phyloP scores from a whole-genome alignment of 2,113 vertebrate species.

The Hypocryptadius cinnamomeus region DNA sequence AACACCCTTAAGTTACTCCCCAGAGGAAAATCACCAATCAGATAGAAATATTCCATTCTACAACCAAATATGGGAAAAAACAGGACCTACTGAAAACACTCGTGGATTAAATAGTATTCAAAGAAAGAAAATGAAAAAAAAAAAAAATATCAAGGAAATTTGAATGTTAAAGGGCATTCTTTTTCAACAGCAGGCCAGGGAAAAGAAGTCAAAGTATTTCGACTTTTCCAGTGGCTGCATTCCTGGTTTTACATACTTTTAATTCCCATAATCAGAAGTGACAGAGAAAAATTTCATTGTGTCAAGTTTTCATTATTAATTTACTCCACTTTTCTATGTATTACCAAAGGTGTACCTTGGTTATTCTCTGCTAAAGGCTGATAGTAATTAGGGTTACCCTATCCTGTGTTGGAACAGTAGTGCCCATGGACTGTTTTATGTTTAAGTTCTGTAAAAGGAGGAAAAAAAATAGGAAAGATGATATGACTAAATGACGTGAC shows the following conservation, averaged over 20 bases:
- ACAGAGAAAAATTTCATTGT: neutral
- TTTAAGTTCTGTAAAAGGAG: neutral
- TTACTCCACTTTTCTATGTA: neutral
- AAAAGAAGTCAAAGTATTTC: neutral
- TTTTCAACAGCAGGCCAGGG: neutral
- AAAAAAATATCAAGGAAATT: neutral
- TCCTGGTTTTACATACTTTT: neutral
- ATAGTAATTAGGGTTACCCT: neutral
- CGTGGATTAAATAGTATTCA: neutral
- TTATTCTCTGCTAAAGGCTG: neutral
- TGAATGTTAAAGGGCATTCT: neutral
- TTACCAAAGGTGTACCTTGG: neutral
- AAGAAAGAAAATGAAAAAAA: neutral
- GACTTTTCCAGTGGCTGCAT: neutral
- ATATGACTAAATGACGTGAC: neutral
- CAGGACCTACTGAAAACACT: neutral
- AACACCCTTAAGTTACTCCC: neutral
- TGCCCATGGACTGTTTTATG: neutral
- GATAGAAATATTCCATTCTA: constrained; percentile 7
- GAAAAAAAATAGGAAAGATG: neutral
- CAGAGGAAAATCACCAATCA: constrained; percentile 33
- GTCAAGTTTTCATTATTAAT: neutral
- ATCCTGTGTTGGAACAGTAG: neutral
- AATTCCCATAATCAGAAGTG: neutral
- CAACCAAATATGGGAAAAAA: constrained; percentile 54